A percentile compares a stretch with the other conserved stretches of the same genome.
These are phyloP conservation scores for Hybos culiciformis DNA, from an alignment of 2,888 invertebrate genomes.

Conservation along the genomic window DNA sequence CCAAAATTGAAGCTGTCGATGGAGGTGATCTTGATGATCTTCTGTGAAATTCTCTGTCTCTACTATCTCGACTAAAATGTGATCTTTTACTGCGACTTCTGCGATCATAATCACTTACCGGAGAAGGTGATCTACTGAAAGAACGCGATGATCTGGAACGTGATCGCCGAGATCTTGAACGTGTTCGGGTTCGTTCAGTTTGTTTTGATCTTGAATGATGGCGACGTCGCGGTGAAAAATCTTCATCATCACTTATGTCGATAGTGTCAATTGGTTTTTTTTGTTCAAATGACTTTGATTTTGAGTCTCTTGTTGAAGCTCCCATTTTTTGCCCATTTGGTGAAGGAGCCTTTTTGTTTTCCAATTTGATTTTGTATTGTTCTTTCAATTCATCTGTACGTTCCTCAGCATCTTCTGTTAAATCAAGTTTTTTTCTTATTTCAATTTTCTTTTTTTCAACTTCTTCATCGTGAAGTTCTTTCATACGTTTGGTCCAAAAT, in stretches of 20 bases:
- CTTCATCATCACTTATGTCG: conserved; percentile 32
- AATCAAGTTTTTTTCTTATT: conserved; percentile 46
- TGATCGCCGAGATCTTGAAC: conserved; percentile 14
- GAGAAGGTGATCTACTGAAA: conserved; percentile 15
- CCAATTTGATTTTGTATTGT: conserved; percentile 28
- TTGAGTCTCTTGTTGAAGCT: conserved; percentile 3
- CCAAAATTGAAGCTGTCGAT: conserved; percentile 10
- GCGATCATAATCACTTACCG: conserved; percentile 11
- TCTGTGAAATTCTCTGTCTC: conserved; percentile 12
- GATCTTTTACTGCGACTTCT: conserved; percentile 13
- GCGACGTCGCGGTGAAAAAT: conserved; percentile 7
- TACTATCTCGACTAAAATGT: conserved; percentile 9
- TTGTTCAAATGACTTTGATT: not conserved
- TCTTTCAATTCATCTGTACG: conserved; percentile 29
- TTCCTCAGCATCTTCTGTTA: conserved; percentile 37
- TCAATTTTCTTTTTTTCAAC: conserved; percentile 52
- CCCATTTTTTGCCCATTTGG: conserved; percentile 3
- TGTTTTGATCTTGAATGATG: conserved; percentile 1
- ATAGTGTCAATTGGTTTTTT: conserved; percentile 17
- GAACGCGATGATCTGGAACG: conserved; percentile 10
- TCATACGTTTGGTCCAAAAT: conserved; percentile 72
- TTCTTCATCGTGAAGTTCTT: conserved; percentile 59
- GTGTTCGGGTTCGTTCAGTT: conserved; percentile 14
- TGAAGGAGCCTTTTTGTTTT: conserved; percentile 3
- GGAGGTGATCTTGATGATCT: conserved; percentile 13